A percentile compares a stretch with the other conserved stretches of the same genome.
Conservation (phyloP, 1,140 invertebrate species). For the Solen grandis region DNA sequence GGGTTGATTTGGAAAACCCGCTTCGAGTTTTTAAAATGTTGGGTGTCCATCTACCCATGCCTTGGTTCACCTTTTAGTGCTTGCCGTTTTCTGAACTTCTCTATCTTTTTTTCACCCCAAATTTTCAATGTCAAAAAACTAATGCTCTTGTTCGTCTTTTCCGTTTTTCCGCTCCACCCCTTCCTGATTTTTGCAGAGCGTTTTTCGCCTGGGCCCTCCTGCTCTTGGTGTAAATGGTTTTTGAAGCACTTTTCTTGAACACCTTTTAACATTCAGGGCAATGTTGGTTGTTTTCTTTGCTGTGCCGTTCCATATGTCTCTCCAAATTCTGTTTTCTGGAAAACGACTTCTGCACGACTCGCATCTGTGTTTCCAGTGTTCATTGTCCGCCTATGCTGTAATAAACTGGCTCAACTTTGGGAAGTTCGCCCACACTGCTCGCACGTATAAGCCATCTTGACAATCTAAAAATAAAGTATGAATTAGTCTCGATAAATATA, state of each 20-base stretch:
- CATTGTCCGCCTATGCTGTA: slow-evolving; percentile 4
- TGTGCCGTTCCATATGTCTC: slow-evolving; percentile 9
- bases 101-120: not conserved
- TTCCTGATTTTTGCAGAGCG: not conserved
- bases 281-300: slow-evolving; percentile 12
- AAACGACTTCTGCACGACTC: not conserved
- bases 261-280: not conserved
- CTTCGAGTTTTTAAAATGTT: not conserved
- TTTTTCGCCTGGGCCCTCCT: not conserved
- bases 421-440: slow-evolving; percentile 1
- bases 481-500: too few relatives aligned
- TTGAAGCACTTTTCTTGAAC: too few relatives aligned
- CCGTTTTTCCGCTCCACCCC: too few relatives aligned
- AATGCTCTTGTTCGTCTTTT: not conserved
- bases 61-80: not conserved
- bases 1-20: too few relatives aligned
- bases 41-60: not conserved
- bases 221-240: slow-evolving; percentile 13
- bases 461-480: too few relatives aligned
- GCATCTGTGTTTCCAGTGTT: slow-evolving; percentile 14
- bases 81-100: slow-evolving; percentile 6
- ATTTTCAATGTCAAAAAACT: slow-evolving; percentile 5
- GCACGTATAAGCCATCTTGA: not conserved
- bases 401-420: not conserved
- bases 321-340: slow-evolving; percentile 7